Percentiles rank a stretch among this genome's conserved stretches.
Evolutionary conservation across 2,888 invertebrate genomes (phyloP).

Genomic region (Sabatieria punctata): DNA sequence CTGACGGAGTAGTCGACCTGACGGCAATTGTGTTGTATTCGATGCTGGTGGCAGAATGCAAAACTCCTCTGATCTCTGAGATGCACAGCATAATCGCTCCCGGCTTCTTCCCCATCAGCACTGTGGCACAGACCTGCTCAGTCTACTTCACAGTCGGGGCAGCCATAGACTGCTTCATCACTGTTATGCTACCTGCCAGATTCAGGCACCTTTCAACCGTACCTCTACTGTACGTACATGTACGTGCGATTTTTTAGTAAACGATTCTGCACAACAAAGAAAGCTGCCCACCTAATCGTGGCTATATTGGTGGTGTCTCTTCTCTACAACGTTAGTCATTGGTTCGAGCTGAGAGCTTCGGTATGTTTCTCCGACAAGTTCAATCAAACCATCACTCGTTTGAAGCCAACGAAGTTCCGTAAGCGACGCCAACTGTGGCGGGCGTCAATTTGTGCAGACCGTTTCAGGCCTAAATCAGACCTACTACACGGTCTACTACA

Average conservation of each 20-base stretch:
- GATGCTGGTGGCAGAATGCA: background rate
- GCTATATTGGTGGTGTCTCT: too few relatives aligned
- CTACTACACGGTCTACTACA: background rate
- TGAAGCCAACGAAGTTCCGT: background rate
- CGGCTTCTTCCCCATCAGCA: background rate
- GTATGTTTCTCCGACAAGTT: background rate
- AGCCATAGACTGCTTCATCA: background rate
- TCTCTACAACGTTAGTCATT: background rate
- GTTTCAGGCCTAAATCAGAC: background rate
- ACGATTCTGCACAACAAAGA: too few relatives aligned
- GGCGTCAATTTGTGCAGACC: too few relatives aligned
- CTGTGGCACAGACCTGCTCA: background rate
- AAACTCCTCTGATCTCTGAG: background rate
- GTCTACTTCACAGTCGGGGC: background rate
- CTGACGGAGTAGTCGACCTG: background rate
- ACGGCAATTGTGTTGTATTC: background rate
- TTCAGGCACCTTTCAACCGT: too few relatives aligned
- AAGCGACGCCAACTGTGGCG: background rate
- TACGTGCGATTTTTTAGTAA: too few relatives aligned
- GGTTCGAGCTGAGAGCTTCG: background rate
- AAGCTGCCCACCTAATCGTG: too few relatives aligned
- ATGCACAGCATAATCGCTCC: background rate
- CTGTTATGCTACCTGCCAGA: too few relatives aligned
- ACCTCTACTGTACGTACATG: too few relatives aligned
- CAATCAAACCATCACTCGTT: background rate